These are phyloP conservation scores for Hylaea fasciaria DNA, from an alignment of 2,888 invertebrate species.

Conservation along the genomic window DNA sequence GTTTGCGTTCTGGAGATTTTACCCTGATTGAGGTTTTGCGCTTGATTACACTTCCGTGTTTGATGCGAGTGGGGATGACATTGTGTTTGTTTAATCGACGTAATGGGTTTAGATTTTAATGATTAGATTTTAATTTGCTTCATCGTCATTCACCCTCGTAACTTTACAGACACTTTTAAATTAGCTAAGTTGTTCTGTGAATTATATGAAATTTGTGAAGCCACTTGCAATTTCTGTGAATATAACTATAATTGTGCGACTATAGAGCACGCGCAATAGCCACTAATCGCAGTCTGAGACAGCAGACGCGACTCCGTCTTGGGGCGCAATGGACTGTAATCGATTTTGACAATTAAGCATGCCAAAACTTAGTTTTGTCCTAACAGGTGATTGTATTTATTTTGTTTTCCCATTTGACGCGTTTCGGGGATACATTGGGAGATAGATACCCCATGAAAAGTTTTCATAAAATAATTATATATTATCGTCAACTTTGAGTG, in stretches of 20 bases:
- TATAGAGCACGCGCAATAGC: slow-evolving; percentile 2
- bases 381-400: neutral
- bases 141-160: too few relatives aligned
- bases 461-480: too few relatives aligned
- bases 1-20: slow-evolving; percentile 38
- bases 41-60: slow-evolving; percentile 40
- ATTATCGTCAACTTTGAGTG: too few relatives aligned
- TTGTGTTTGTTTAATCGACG: slow-evolving; percentile 21
- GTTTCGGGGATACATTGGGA: too few relatives aligned
- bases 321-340: slow-evolving; percentile 6
- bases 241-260: neutral
- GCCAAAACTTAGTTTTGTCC: neutral
- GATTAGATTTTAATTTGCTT: neutral
- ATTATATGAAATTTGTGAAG: neutral
- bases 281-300: slow-evolving; percentile 15
- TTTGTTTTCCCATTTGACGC: too few relatives aligned
- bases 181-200: neutral
- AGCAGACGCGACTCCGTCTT: slow-evolving; percentile 5
- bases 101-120: slow-evolving; percentile 17
- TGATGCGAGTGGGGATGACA: slow-evolving; percentile 18
- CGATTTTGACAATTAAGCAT: slow-evolving; percentile 6
- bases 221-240: neutral
- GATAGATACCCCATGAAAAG: too few relatives aligned
- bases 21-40: slow-evolving; percentile 43
- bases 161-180: neutral